These are phyloP conservation scores for Podargus strigoides DNA, from an alignment of 2,797 vertebrate species.

Conservation along the genomic window DNA sequence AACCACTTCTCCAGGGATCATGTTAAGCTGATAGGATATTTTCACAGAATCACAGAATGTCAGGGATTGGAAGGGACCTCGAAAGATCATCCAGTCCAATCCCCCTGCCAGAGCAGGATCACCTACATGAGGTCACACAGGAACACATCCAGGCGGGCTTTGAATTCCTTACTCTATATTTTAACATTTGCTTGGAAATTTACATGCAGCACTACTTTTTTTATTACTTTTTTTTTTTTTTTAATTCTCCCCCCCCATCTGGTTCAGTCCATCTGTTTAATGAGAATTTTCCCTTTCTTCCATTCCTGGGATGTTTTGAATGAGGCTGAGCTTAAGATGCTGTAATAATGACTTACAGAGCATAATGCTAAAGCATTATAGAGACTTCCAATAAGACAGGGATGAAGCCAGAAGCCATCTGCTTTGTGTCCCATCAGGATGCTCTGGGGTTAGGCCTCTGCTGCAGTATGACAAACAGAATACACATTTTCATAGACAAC, in stretches of 20 bases:
- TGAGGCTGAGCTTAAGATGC: not conserved
- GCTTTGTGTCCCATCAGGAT: not conserved
- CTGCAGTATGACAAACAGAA: not conserved
- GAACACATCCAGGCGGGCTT: too few relatives aligned
- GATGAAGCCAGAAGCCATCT: not conserved
- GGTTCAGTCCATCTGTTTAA: not conserved
- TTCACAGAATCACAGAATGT: too few relatives aligned
- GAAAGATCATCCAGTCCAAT: too few relatives aligned
- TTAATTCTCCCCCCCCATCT: fast-evolving
- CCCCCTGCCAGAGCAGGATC: too few relatives aligned
- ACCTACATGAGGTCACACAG: too few relatives aligned
- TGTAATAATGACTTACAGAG: not conserved
- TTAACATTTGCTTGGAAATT: not conserved
- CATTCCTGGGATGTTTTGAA: not conserved
- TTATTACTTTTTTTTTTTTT: too few relatives aligned
- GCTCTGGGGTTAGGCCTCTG: not conserved
- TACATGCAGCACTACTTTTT: not conserved
- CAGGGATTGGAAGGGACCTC: too few relatives aligned
- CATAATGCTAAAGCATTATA: not conserved
- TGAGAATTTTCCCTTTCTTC: not conserved
- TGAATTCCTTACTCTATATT: not conserved
- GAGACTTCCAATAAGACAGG: not conserved
- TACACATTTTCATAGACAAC: not conserved
- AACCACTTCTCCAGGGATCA: not conserved
- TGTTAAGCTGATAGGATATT: not conserved